phyloP scores from a whole-genome alignment of 2,888 invertebrate genomes.

The Eudemis profundana region DNA sequence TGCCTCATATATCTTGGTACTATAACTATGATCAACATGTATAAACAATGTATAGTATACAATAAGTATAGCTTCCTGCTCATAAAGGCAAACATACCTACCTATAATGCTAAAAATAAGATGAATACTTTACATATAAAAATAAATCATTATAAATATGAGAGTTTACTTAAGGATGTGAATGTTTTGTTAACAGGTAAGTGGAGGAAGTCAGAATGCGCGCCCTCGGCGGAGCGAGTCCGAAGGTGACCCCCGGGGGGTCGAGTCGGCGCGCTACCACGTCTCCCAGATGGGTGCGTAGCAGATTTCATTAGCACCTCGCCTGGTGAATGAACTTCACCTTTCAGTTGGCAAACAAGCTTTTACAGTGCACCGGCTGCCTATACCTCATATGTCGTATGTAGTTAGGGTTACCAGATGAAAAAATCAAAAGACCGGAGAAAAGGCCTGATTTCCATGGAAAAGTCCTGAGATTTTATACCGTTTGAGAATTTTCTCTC shows the following conservation, averaged over 20 bases:
- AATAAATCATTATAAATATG: background rate
- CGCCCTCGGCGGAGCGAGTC: constrained; percentile 28
- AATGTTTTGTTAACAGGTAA: constrained; percentile 61
- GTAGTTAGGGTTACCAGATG: too few species aligned
- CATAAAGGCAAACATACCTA: too few species aligned
- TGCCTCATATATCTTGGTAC: too few species aligned
- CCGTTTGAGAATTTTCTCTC: too few species aligned
- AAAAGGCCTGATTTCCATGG: too few species aligned
- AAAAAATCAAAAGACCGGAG: too few species aligned
- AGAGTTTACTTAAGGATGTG: constrained; percentile 12
- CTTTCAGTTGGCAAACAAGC: too few species aligned
- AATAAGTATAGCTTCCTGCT: too few species aligned
- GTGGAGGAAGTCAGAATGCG: constrained; percentile 54
- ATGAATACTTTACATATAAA: background rate
- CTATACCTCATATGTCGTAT: too few species aligned
- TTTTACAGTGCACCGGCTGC: too few species aligned
- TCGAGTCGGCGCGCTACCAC: constrained; percentile 39
- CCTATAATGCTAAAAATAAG: background rate
- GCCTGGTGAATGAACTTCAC: background rate
- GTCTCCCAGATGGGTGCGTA: constrained; percentile 42
- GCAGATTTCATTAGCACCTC: background rate
- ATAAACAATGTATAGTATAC: background rate
- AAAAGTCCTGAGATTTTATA: too few species aligned
- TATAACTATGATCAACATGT: too few species aligned
- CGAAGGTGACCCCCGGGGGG: constrained; percentile 28